Base-by-base conservation (phyloP, 2,797 vertebrate genomes). In the Okamejei kenojei region DNA sequence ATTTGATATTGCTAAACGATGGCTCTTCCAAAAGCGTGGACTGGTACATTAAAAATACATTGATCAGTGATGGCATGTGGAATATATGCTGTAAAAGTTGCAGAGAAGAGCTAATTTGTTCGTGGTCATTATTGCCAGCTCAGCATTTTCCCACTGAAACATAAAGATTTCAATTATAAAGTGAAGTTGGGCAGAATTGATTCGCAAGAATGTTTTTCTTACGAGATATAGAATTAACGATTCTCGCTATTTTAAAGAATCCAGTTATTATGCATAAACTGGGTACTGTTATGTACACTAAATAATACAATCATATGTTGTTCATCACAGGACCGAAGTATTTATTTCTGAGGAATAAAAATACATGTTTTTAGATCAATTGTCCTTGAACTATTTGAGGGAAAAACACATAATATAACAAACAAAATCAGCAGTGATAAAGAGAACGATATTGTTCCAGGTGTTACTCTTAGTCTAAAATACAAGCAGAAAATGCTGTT, bases 241-340 rank as follows among this genome's bases (percentile, higher is more conserved):
- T 45, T 74, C 71, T 92, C 54, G 45, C 26, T 54, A 58, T 92
- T 76, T 29, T 38, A 74, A 76, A 76, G 90, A 92, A 74, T 92
- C 90, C 71, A 91, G 38, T 91, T 23, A 76, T 91, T 91, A 74
- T 92, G 90, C 90, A 92, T 92, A 13, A 29, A 92, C 8, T 92
- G 71, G 35, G 38, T 71, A 54, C 68, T 38, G 38, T 92, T 76
- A 91, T 13, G 38, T 15, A 54, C 11, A 92, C 68, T n/a, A 73
- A 54, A 45, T 35, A 1, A 29, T 23, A 76, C 58, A 54, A 38
- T 54, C 23, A 76, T 26, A 29, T 45, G 35, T 91, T 91, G 68
- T 92, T 76, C 26, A 54, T 58, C 84, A 88, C 84, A 88, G 29
- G n/a, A 7, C 8, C 63, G n/a, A 58, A 88, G 65, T 88, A 32